A percentile compares a stretch with the other conserved stretches of the same genome.
Evolutionary conservation across 2,888 invertebrate genomes (phyloP).

Genomic region (Eudemis profundana): DNA sequence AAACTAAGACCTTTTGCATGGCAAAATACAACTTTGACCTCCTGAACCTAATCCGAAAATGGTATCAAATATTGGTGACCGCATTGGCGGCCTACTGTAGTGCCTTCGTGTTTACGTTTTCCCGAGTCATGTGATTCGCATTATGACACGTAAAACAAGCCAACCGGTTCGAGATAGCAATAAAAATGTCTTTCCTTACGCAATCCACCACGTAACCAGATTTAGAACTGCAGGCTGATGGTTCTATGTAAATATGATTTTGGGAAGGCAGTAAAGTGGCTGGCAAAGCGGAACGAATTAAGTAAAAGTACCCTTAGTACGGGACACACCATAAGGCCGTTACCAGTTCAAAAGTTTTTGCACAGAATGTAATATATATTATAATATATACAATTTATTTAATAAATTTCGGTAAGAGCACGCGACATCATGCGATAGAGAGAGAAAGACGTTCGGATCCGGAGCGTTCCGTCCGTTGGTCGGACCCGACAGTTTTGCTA

Average conservation of each 20-base stretch:
- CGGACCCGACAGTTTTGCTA: too few relatives aligned
- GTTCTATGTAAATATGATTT: slow-evolving; percentile 32
- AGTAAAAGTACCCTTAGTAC: not conserved
- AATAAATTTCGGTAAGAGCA: too few relatives aligned
- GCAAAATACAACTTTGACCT: too few relatives aligned
- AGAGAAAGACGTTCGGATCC: too few relatives aligned
- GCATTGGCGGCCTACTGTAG: slow-evolving; percentile 37
- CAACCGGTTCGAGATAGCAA: slow-evolving; percentile 60
- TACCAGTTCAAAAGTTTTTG: too few relatives aligned
- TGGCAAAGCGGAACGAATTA: slow-evolving; percentile 1
- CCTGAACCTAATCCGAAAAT: too few relatives aligned
- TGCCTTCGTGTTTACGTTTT: slow-evolving; percentile 30
- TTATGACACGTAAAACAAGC: slow-evolving; percentile 56
- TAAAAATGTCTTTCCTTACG: slow-evolving; percentile 52
- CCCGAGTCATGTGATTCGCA: slow-evolving; percentile 57
- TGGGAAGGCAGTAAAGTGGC: slow-evolving; percentile 1
- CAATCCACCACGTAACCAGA: slow-evolving; percentile 47
- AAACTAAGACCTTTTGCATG: too few relatives aligned
- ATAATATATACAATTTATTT: too few relatives aligned
- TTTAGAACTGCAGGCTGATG: slow-evolving; percentile 42
- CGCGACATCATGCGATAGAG: too few relatives aligned
- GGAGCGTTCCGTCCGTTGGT: too few relatives aligned
- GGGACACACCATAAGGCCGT: not conserved
- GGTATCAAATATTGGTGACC: too few relatives aligned
- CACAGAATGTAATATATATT: too few relatives aligned